These are phyloP conservation scores for Julus scandinavius DNA, from an alignment of 2,888 invertebrate genomes.

Conservation along the genomic window DNA sequence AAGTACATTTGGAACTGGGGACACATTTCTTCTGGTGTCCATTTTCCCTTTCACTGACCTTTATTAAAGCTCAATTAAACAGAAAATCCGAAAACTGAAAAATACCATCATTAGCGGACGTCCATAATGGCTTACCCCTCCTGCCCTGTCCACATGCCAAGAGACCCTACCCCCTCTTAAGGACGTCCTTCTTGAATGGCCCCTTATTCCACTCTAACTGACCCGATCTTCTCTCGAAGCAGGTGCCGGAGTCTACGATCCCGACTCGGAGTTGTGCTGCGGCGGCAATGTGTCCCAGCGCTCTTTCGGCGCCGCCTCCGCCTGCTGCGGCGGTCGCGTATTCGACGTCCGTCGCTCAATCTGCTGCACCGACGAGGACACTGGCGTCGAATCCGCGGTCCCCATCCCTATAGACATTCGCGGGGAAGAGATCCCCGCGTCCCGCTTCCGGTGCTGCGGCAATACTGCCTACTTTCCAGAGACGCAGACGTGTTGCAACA, in stretches of 20 bases:
- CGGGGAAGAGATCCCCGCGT: neutral
- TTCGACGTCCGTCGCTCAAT: constrained; percentile 8
- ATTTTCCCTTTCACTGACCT: too few relatives aligned
- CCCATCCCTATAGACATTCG: neutral
- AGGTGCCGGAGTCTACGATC: constrained; percentile 50
- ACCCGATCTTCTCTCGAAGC: neutral
- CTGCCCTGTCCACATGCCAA: too few relatives aligned
- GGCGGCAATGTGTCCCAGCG: neutral
- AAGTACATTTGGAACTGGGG: too few relatives aligned
- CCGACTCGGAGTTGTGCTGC: constrained; percentile 47
- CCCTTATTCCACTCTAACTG: neutral
- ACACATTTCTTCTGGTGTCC: too few relatives aligned
- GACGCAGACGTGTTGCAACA: constrained; percentile 52
- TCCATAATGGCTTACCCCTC: too few relatives aligned
- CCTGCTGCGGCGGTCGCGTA: constrained; percentile 14
- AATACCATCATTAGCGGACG: too few relatives aligned
- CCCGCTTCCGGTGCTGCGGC: constrained; percentile 50
- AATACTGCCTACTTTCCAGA: constrained; percentile 7
- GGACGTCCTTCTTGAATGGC: too few relatives aligned
- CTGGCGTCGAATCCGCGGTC: neutral
- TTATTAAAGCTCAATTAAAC: too few relatives aligned
- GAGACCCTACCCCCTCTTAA: too few relatives aligned
- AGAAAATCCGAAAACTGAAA: too few relatives aligned
- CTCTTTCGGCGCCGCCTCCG: neutral
- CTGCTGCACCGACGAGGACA: constrained; percentile 45